Conservation (phyloP, 2,888 invertebrate genomes). For the Hypolimnas misippus region DNA sequence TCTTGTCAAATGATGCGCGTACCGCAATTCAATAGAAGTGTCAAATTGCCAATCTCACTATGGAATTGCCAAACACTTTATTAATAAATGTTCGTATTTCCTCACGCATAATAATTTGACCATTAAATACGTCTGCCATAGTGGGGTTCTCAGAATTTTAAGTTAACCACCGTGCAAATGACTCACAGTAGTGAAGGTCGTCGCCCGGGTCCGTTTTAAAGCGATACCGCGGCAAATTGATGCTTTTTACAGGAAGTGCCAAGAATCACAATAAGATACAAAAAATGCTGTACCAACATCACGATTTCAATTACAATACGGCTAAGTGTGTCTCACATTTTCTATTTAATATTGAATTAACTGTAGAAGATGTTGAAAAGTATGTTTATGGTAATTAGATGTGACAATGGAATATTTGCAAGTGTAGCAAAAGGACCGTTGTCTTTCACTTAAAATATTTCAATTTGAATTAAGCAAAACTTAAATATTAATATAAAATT, state of each 20-base stretch:
- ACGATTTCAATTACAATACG: conserved; percentile 48
- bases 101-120: conserved; percentile 29
- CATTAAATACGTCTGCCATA: conserved; percentile 30
- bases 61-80: conserved; percentile 18
- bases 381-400: conserved; percentile 19
- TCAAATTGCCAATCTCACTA: background rate
- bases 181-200: conserved; percentile 55
- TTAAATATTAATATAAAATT: background rate
- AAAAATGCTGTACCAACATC: conserved; percentile 48
- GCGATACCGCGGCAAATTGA: conserved; percentile 52
- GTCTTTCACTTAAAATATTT: background rate
- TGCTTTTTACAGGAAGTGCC: conserved; percentile 51
- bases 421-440: background rate
- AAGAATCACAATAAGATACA: conserved; percentile 46
- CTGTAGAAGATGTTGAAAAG: conserved; percentile 13
- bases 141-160: conserved; percentile 48
- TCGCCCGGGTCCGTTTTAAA: conserved; percentile 50
- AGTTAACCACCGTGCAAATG: conserved; percentile 52
- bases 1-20: no score
- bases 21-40: background rate
- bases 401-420: conserved; percentile 9
- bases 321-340: conserved; percentile 24
- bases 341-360: conserved; percentile 23
- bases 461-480: background rate
- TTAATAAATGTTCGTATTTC: conserved; percentile 21